Percentiles rank a stretch among this genome's conserved stretches.
phyloP scores from a whole-genome alignment of 2,888 invertebrate species.

The Agrilus mali region DNA sequence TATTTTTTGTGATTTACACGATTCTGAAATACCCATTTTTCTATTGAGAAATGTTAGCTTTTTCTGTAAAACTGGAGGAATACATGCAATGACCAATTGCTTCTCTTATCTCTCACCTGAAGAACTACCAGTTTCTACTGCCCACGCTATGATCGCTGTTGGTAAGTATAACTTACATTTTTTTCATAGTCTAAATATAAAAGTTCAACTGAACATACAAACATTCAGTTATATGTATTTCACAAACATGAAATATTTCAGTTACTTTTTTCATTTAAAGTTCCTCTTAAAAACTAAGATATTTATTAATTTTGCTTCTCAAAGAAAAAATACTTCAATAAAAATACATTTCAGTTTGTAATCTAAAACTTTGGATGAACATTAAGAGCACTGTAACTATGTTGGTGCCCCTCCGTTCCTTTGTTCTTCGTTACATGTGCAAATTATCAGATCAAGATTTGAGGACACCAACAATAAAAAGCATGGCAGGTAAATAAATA shows the following conservation, averaged over 20 bases:
- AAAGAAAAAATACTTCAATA: neutral
- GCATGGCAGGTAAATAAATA: slow-evolving; percentile 68
- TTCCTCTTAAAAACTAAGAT: too few relatives aligned
- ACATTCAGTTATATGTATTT: too few relatives aligned
- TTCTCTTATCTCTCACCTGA: slow-evolving; percentile 66
- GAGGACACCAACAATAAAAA: slow-evolving; percentile 74
- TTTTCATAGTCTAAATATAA: too few relatives aligned
- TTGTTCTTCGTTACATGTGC: slow-evolving; percentile 87
- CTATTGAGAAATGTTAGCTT: slow-evolving; percentile 83
- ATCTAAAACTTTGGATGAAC: slow-evolving; percentile 88
- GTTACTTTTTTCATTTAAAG: neutral
- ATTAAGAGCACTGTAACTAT: slow-evolving; percentile 79
- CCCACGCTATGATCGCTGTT: slow-evolving; percentile 83
- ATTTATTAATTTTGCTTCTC: neutral
- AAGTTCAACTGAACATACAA: too few relatives aligned
- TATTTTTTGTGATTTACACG: slow-evolving; percentile 82
- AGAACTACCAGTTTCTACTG: slow-evolving; percentile 71
- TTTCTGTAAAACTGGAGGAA: slow-evolving; percentile 84
- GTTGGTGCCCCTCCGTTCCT: slow-evolving; percentile 75
- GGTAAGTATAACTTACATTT: slow-evolving; percentile 20
- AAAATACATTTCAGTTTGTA: slow-evolving; percentile 49
- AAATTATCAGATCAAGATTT: slow-evolving; percentile 84
- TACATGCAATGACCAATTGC: slow-evolving; percentile 75
- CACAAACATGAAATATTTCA: slow-evolving; percentile 1
- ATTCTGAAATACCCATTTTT: slow-evolving; percentile 85